Evolutionary conservation across 2,113 vertebrate genomes (phyloP), one percentile per base, ranked within the genome.

Genomic region (Leptosomus discolor): DNA sequence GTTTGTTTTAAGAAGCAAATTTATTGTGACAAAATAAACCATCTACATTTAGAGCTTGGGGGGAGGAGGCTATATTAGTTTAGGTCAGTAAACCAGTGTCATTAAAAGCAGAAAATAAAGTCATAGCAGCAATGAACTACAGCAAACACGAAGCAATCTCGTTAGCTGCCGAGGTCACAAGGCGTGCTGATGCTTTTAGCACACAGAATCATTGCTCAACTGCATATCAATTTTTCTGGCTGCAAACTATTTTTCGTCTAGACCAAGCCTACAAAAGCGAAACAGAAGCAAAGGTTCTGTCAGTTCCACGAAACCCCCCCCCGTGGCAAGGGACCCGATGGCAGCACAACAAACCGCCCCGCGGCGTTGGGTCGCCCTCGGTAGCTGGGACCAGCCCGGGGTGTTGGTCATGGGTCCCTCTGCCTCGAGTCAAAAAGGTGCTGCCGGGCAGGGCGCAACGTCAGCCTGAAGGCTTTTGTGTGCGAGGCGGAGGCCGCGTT

Each of bases 381-480:
- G 30, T 11, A 21, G 9, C 2, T 3, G 70, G 24, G 15, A 7
- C 27, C 41, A 29, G 53, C 7, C 6, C 0, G 2, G 7, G 18
- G 17, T 3, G 43, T 46, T 22, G 1, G 8, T 63, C 43, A 3
- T 5, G 24, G 56, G 30, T 19, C 41, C n/a, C 65, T n/a, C n/a
- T n/a, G n/a, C n/a, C n/a, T n/a, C 15, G 23, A 34, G 58, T 48
- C 46, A 32, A 36, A 68, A 34, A 61, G 29, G 19, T 37, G 20
- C 50, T 20, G 12, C 37, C 9, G 23, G 45, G 21, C 27, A 2
- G 56, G 56, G 5, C 11, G n/a, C 58, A 37, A 18, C 0, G 0
- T 11, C 20, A 3, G 7, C 4, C 37, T 37, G 30, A 1, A 2
- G 7, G n/a, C 45, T 34, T 43, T 14, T 13, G 26, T 8, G 36